Evolutionary conservation across 2,113 vertebrate genomes (phyloP).

Genomic region (Atrichornis clamosus): DNA sequence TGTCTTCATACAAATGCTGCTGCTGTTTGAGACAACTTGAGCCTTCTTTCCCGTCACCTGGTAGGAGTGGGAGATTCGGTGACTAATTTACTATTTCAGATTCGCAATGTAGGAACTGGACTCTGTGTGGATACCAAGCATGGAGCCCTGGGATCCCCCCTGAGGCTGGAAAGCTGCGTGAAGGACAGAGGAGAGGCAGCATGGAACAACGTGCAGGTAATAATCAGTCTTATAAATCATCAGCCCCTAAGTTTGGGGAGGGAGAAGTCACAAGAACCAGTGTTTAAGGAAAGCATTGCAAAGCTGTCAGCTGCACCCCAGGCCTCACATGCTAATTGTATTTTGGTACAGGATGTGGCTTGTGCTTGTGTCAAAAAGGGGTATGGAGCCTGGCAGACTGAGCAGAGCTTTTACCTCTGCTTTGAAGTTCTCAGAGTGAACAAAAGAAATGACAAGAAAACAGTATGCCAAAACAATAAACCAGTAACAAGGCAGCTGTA

Average conservation of each 20-base stretch:
- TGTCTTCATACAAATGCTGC: background rate
- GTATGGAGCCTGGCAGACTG: background rate
- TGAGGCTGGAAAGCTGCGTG: conserved; percentile 86
- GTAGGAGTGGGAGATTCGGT: background rate
- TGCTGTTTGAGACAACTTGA: background rate
- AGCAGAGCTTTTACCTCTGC: background rate
- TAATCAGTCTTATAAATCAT: background rate
- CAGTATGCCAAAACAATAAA: conserved; percentile 44
- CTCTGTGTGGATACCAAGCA: conserved; percentile 91
- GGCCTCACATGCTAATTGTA: background rate
- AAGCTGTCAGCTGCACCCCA: background rate
- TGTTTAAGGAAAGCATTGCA: background rate
- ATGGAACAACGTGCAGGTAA: conserved; percentile 93
- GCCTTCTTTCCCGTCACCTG: background rate
- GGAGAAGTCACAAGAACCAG: background rate
- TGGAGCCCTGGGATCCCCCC: conserved; percentile 82
- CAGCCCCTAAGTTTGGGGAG: background rate
- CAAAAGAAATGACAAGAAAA: conserved; percentile 40
- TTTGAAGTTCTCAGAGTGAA: conserved; percentile 3
- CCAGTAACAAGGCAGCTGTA: conserved; percentile 45
- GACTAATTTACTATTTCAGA: conserved; percentile 63
- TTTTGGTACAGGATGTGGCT: background rate
- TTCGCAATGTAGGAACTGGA: conserved; percentile 81
- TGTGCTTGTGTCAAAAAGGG: background rate
- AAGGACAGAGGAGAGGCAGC: conserved; percentile 82